Percentiles rank a stretch among this genome's conserved stretches.
phyloP scores from a whole-genome alignment of 1,140 invertebrate species.

The Solen grandis region DNA sequence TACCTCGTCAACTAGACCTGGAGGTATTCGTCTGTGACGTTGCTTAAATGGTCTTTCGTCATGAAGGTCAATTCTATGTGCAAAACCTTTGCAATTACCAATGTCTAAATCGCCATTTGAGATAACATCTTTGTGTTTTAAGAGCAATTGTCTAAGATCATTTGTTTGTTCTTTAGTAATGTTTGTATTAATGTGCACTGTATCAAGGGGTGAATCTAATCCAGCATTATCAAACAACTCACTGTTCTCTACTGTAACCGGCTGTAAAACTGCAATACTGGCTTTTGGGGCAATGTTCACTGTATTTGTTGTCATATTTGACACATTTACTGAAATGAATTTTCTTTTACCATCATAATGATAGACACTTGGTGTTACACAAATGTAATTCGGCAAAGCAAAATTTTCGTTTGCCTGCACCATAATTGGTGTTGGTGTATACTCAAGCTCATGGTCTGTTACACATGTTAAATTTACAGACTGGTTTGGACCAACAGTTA shows the following conservation, averaged over 20 bases:
- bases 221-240: too few relatives aligned
- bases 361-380: background rate
- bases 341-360: background rate
- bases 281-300: constrained; percentile 6
- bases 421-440: background rate
- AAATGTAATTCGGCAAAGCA: background rate
- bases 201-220: too few relatives aligned
- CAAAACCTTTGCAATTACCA: background rate
- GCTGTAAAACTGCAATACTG: constrained; percentile 6
- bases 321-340: background rate
- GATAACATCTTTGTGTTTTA: background rate
- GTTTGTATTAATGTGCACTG: too few relatives aligned
- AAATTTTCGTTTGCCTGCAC: background rate
- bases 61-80: constrained; percentile 1
- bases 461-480: constrained; percentile 9
- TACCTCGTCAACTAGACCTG: background rate
- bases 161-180: too few relatives aligned
- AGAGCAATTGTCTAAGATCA: too few relatives aligned
- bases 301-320: background rate
- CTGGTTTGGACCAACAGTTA: constrained; percentile 6
- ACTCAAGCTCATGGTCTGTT: constrained; percentile 6
- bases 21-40: background rate
- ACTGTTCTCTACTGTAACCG: background rate
- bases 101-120: background rate
- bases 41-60: constrained; percentile 8